These are phyloP conservation scores for Zootermopsis nevadensis DNA, from an alignment of 2,888 invertebrate species.

Conservation along the genomic window DNA sequence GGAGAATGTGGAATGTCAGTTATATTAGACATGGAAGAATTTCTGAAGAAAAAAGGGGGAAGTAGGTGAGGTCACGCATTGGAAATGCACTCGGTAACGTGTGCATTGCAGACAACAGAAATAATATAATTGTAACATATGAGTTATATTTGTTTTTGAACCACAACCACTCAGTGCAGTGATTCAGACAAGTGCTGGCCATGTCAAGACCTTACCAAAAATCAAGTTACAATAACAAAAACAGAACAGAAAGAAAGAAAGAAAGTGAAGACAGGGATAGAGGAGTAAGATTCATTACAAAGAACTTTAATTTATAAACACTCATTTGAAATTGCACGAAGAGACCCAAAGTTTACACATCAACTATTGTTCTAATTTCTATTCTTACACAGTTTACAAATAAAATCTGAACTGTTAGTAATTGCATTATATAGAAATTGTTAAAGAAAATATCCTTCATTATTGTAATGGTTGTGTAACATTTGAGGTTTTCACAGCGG, in stretches of 20 bases:
- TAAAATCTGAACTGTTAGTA: too few species aligned
- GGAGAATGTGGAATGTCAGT: constrained; percentile 35
- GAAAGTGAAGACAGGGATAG: constrained; percentile 47
- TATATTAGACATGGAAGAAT: constrained; percentile 28
- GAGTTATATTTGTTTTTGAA: constrained; percentile 22
- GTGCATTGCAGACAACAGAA: constrained; percentile 47
- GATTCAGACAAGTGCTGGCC: constrained; percentile 3
- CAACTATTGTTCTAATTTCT: too few species aligned
- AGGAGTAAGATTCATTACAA: constrained; percentile 38
- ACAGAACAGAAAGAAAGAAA: constrained; percentile 42
- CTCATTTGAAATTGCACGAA: constrained; percentile 61
- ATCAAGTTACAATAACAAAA: constrained; percentile 20
- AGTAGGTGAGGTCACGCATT: constrained; percentile 49
- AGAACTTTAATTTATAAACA: constrained; percentile 42
- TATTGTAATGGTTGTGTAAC: too few species aligned
- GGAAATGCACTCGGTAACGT: constrained; percentile 54
- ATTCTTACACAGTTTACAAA: too few species aligned
- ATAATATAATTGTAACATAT: constrained; percentile 29
- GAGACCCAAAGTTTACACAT: neutral
- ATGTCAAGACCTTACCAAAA: neutral
- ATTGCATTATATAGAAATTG: too few species aligned
- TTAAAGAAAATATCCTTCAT: neutral
- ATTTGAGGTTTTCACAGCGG: too few species aligned
- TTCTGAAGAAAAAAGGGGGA: constrained; percentile 28
- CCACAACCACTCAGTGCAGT: constrained; percentile 31